These are phyloP conservation scores for Pavo muticus DNA, from an alignment of 2,113 vertebrate genomes.

Conservation along the genomic window DNA sequence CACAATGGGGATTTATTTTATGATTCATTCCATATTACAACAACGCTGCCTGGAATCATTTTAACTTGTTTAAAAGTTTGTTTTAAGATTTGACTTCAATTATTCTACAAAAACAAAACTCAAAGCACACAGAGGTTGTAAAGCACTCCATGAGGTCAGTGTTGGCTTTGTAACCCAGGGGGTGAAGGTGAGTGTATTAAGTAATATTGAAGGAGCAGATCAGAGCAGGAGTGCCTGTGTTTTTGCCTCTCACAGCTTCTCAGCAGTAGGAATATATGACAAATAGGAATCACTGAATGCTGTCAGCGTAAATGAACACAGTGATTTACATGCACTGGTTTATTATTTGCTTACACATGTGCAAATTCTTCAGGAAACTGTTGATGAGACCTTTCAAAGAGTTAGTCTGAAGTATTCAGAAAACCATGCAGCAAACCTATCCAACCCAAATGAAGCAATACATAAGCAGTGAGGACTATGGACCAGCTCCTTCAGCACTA, in stretches of 20 bases:
- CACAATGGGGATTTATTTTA: not conserved
- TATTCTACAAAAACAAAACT: not conserved
- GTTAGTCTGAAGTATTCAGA: rapidly evolving
- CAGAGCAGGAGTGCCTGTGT: not conserved
- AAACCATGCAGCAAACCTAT: not conserved
- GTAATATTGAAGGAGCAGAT: not conserved
- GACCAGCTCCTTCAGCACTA: not conserved
- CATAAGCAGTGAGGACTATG: rapidly evolving
- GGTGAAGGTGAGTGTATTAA: not conserved
- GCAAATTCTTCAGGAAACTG: not conserved
- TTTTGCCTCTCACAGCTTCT: not conserved
- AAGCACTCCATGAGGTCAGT: not conserved
- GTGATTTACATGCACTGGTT: not conserved
- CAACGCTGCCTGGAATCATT: not conserved
- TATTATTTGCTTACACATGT: not conserved
- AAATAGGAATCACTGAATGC: not conserved
- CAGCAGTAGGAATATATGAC: not conserved
- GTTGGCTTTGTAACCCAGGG: not conserved
- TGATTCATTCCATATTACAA: not conserved
- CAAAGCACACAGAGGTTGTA: not conserved
- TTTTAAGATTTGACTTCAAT: slow-evolving; percentile 8
- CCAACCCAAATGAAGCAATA: not conserved
- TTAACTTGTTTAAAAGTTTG: not conserved
- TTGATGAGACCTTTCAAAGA: not conserved
- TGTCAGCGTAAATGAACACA: not conserved